Evolutionary conservation across 2,888 invertebrate species (phyloP).

Genomic region (Drosophila longiperda): DNA sequence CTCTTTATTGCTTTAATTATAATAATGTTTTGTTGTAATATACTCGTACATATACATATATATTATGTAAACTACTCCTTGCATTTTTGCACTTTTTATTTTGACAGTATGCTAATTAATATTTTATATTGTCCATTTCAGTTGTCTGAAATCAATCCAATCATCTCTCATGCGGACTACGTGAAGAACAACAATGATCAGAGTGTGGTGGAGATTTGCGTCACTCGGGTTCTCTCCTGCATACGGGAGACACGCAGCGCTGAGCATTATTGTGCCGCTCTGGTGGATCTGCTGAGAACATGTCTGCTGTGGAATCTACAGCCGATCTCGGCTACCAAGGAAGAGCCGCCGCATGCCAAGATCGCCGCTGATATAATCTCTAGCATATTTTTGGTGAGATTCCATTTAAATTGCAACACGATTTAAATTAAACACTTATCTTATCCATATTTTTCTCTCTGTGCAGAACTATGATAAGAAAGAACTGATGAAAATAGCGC

Average conservation of each 20-base stretch:
- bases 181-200: constrained; percentile 95
- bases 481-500: constrained; percentile 87
- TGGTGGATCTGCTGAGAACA: constrained; percentile 93
- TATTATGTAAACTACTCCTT: neutral
- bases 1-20: neutral
- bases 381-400: constrained; percentile 94
- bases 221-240: constrained; percentile 95
- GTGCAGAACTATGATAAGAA: constrained; percentile 87
- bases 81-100: neutral
- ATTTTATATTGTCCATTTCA: constrained; percentile 67
- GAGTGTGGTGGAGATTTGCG: constrained; percentile 97
- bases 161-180: constrained; percentile 93
- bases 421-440: neutral
- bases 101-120: neutral
- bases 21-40: neutral
- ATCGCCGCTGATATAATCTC: constrained; percentile 98
- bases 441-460: neutral
- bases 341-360: constrained; percentile 98
- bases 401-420: constrained; percentile 6
- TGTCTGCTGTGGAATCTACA: constrained; percentile 95
- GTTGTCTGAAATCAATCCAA: constrained; percentile 91
- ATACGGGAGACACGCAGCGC: constrained; percentile 94
- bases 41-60: no score
- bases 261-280: constrained; percentile 92
- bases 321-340: constrained; percentile 89